Evolutionary conservation across 2,113 vertebrate genomes (phyloP).

Genomic region (Platanista minor): DNA sequence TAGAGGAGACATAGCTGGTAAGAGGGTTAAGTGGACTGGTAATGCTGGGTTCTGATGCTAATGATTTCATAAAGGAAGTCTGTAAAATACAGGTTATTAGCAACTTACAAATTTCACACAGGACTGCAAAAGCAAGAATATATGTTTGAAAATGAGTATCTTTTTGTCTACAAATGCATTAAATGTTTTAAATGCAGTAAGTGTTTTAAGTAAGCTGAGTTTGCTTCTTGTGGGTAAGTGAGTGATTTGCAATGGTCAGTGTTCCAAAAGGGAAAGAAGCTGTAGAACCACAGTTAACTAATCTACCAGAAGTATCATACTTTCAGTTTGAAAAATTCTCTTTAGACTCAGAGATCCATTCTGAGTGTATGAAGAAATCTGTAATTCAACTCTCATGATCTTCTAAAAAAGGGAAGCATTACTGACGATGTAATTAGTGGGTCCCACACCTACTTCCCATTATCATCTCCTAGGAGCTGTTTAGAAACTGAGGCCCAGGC

Average conservation of each 20-base stretch:
- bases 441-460: background rate
- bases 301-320: background rate
- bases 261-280: background rate
- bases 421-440: background rate
- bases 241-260: background rate
- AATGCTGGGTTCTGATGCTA: background rate
- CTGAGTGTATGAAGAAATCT: background rate
- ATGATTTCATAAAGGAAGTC: background rate
- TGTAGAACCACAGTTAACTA: background rate
- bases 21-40: accelerated
- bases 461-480: background rate
- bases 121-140: background rate
- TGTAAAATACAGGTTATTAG: background rate
- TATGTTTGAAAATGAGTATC: background rate
- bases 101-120: background rate
- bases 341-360: background rate
- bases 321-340: background rate
- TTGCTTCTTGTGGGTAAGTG: background rate
- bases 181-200: background rate
- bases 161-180: background rate
- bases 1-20: background rate
- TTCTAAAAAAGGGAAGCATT: background rate
- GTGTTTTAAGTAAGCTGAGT: background rate
- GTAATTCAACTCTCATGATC: background rate
- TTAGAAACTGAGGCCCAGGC: background rate